Evolutionary conservation across 2,888 invertebrate genomes (phyloP), one percentile per base, ranked within the genome.

Genomic region (Meganola albula): DNA sequence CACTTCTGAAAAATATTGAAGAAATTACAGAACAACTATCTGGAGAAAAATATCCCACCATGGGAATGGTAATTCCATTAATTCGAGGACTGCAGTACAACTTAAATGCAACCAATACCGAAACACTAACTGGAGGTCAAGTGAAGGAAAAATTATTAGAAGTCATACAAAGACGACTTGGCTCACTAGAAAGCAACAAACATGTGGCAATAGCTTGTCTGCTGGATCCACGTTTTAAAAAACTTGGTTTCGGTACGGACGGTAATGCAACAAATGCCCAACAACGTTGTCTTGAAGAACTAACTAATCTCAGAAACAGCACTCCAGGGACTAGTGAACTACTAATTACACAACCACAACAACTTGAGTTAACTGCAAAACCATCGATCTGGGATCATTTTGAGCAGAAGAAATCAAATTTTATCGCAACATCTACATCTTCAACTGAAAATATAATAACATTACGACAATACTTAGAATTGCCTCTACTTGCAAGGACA

Each of bases 201-300:
- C 4, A 18, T 6, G 24, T 31, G 10, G 24, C 31, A 8, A 31
- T 27, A 12, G 27, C 33, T 7, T 16, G 27, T 13, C 24, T 33
- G 11, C 18, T 27, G 11, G 27, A 33, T 14, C 33, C 33, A 2
- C 27, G 27, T 6, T 33, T 27, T 14, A 27, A 33, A 13, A 27
- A 32, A 30, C 9, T 18, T 16, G 24, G 24, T 4, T 31, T 31
- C 23, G 31, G 24, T 10, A 24, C 9, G 5, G 14, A 9, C 4
- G 23, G 16, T 14, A 27, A 33, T 21, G 27, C 33, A 10, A 12
- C 11, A 3, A 13, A 26, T 11, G 32, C 27, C 13, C 32, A 32
- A 20, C 27, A 32, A 10, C 27, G 27, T 22, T 26, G 26, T 4
- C 26, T 16, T 11, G 27, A 27, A 14, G 27, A 31, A 16, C 16